phyloP scores from a whole-genome alignment of 2,797 vertebrate species.

The Coregonus suidteri region DNA sequence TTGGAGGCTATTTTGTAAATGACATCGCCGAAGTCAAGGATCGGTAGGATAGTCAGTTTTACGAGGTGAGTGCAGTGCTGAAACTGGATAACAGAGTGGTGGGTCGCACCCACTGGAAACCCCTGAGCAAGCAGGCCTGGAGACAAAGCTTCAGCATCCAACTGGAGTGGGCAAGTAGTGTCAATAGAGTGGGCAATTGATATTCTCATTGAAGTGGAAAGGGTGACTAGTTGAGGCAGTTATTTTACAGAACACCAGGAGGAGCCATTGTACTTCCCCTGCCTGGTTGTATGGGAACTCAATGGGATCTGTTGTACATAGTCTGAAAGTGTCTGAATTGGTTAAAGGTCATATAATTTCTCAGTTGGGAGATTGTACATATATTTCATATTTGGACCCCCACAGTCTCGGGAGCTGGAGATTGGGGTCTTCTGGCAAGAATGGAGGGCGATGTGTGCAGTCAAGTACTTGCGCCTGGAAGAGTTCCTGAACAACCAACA shows the following conservation, averaged over 20 bases:
- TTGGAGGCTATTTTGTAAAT: too few species aligned
- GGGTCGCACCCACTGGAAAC: conserved; percentile 82
- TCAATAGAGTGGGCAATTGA: background rate
- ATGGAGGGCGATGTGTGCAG: conserved; percentile 80
- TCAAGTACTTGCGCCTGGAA: conserved; percentile 86
- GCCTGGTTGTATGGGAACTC: background rate
- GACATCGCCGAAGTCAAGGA: too few species aligned
- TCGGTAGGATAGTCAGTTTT: too few species aligned
- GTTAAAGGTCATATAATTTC: background rate
- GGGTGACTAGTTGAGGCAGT: background rate
- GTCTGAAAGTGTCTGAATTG: background rate
- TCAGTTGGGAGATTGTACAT: background rate
- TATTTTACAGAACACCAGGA: conserved; percentile 6
- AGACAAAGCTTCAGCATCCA: conserved; percentile 85
- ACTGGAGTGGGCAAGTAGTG: conserved; percentile 83
- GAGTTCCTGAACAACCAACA: conserved; percentile 84
- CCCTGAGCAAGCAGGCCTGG: conserved; percentile 79
- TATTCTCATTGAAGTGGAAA: background rate
- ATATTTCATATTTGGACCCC: background rate
- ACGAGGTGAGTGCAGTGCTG: conserved; percentile 82
- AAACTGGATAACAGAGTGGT: conserved; percentile 84
- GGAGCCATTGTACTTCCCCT: background rate
- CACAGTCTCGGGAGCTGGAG: conserved; percentile 89
- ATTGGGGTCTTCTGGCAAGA: conserved; percentile 82
- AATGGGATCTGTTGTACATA: background rate